Percentiles rank a stretch among this genome's conserved stretches.
Evolutionary conservation across 2,797 vertebrate species (phyloP).

Genomic region (Takifugu rubripes): DNA sequence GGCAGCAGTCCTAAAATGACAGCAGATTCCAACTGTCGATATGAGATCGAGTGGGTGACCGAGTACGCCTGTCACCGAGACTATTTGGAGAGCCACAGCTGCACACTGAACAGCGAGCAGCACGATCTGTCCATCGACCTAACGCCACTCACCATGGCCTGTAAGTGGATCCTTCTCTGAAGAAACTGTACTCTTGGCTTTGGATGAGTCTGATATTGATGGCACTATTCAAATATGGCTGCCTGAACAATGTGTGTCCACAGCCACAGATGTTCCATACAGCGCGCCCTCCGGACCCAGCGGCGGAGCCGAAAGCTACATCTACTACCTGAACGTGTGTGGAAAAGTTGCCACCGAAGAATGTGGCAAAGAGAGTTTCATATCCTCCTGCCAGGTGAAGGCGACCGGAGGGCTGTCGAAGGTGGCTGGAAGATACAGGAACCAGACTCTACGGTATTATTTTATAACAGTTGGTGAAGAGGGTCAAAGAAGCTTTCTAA

Average conservation of each 20-base stretch:
- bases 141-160: conserved; percentile 66
- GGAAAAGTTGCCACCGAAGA: conserved; percentile 41
- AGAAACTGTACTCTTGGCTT: not conserved
- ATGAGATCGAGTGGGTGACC: conserved; percentile 92
- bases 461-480: not conserved
- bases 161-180: conserved; percentile 21
- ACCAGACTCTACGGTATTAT: conserved; percentile 87
- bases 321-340: conserved; percentile 88
- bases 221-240: no score
- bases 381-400: conserved; percentile 87
- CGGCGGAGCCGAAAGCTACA: conserved; percentile 73
- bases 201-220: no score
- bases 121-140: conserved; percentile 89
- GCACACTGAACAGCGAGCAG: conserved; percentile 80
- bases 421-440: conserved; percentile 80
- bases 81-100: conserved; percentile 85
- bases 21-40: conserved; percentile 86
- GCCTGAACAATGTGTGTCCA: conserved; percentile 5
- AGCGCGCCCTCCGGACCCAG: conserved; percentile 47
- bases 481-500: no score
- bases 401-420: conserved; percentile 33
- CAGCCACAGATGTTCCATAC: conserved; percentile 53
- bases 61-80: conserved; percentile 95
- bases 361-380: conserved; percentile 52
- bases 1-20: conserved; percentile 85